Percentiles rank a stretch among this genome's conserved stretches.
Conservation (phyloP, 2,113 vertebrate species). For the Thalassarche chlororhynchos region DNA sequence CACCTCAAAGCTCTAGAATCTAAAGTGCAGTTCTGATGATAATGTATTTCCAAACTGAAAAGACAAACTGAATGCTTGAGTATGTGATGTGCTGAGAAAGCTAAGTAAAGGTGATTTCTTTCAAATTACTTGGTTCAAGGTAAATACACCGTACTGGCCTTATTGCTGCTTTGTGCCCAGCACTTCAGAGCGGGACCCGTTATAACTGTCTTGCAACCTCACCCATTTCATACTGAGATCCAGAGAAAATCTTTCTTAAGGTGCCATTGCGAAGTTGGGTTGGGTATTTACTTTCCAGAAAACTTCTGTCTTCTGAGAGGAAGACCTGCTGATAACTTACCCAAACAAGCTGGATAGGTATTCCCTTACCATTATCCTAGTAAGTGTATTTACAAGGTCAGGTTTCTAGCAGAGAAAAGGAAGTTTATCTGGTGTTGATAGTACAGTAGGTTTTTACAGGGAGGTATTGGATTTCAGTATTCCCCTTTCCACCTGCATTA, state of each 20-base stretch:
- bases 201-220: not conserved
- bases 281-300: not conserved
- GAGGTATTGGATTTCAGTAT: constrained; percentile 15
- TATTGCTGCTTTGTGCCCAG: not conserved
- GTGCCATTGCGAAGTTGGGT: not conserved
- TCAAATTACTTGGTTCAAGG: not conserved
- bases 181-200: not conserved
- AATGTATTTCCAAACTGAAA: not conserved
- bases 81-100: not conserved
- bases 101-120: not conserved
- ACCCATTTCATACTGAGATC: not conserved
- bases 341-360: not conserved
- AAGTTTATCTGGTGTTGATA: constrained; percentile 29
- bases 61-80: not conserved
- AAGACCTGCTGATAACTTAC: constrained; percentile 3
- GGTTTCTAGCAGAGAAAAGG: constrained; percentile 11
- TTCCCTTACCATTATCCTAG: not conserved
- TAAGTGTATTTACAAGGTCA: not conserved
- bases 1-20: not conserved
- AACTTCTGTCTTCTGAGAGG: not conserved
- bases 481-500: constrained; percentile 29
- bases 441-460: not conserved
- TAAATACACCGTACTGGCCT: fast-evolving
- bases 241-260: not conserved
- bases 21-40: not conserved